phyloP scores from a whole-genome alignment of 2,888 invertebrate genomes.

The Drosophila borealis region DNA sequence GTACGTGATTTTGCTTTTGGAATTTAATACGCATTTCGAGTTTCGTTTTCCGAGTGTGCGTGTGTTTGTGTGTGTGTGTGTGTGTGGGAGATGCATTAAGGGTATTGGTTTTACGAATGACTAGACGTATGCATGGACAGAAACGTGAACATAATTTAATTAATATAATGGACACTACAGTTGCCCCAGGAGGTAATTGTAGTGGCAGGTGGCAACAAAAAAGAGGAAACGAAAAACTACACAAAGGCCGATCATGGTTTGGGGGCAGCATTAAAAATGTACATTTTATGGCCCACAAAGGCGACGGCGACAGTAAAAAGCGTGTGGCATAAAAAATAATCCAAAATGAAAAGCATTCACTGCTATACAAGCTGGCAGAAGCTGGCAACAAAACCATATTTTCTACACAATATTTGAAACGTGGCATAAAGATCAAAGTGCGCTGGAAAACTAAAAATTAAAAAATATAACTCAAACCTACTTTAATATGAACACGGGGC shows the following conservation, averaged over 20 bases:
- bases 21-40: slow-evolving; percentile 38
- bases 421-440: not conserved
- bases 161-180: slow-evolving; percentile 63
- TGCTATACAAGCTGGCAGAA: slow-evolving; percentile 1
- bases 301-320: slow-evolving; percentile 4
- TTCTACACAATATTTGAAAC: not conserved
- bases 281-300: slow-evolving; percentile 26
- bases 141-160: slow-evolving; percentile 66
- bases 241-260: slow-evolving; percentile 7
- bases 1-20: slow-evolving; percentile 70
- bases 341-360: not conserved
- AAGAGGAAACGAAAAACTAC: not conserved
- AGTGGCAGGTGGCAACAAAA: slow-evolving; percentile 1
- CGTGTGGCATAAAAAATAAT: not conserved
- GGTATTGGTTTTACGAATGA: slow-evolving; percentile 71
- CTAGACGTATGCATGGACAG: slow-evolving; percentile 47
- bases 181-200: slow-evolving; percentile 14
- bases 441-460: not conserved
- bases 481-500: too few relatives aligned
- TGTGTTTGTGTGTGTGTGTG: slow-evolving; percentile 2
- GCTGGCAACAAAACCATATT: not conserved
- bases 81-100: slow-evolving; percentile 60
- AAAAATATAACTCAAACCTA: too few relatives aligned
- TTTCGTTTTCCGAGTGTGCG: not conserved
- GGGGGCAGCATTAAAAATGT: slow-evolving; percentile 22